These are phyloP conservation scores for Scelioninae gen. 2 DNA, from an alignment of 2,888 invertebrate genomes.

Conservation along the genomic window DNA sequence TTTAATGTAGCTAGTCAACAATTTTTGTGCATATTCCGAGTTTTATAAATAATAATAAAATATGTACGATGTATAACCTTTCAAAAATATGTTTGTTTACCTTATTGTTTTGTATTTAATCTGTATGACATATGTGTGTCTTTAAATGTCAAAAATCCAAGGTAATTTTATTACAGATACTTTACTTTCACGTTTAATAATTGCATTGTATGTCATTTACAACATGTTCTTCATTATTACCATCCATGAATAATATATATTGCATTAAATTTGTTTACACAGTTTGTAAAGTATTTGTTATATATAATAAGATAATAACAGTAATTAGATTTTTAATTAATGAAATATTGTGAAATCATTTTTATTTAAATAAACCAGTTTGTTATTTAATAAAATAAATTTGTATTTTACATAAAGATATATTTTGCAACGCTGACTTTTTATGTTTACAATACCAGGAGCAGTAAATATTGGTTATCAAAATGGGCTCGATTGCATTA, in stretches of 20 bases:
- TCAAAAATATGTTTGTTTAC: conserved; percentile 1
- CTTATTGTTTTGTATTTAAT: conserved; percentile 17
- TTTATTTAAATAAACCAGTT: not conserved
- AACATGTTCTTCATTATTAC: not conserved
- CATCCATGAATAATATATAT: not conserved
- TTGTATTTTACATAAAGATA: not conserved
- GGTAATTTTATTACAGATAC: conserved; percentile 9
- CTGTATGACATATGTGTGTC: conserved; percentile 44
- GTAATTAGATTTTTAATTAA: no score
- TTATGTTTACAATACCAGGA: not conserved
- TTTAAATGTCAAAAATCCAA: conserved; percentile 38
- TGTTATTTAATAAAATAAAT: not conserved
- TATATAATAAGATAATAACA: conserved; percentile 6
- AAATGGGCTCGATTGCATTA: conserved; percentile 78
- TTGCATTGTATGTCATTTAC: no score
- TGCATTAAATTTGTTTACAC: not conserved
- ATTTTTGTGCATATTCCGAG: no score
- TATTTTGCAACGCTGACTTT: conserved; percentile 1
- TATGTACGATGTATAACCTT: conserved; percentile 27
- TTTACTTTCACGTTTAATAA: not conserved
- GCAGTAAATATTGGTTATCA: conserved; percentile 15
- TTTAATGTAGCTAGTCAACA: no score
- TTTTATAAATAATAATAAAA: not conserved
- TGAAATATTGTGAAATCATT: no score
- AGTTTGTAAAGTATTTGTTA: conserved; percentile 10